Conservation (phyloP, 1,140 invertebrate species). For the Mercenaria mercenaria region DNA sequence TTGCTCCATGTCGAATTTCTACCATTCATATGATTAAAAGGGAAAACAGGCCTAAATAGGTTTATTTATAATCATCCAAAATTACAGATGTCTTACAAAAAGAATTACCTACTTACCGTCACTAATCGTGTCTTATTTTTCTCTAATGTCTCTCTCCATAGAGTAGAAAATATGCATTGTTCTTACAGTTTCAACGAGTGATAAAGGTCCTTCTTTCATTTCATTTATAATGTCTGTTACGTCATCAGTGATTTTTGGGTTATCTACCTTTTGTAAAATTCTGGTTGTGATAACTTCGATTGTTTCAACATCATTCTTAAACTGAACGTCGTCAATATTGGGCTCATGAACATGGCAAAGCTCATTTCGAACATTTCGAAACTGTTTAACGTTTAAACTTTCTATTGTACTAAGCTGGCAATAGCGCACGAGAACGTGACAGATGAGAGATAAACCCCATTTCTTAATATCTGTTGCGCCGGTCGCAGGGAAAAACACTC, state of each 20-base stretch:
- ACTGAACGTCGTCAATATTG: neutral
- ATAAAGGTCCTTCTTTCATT: neutral
- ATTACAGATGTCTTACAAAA: too few relatives aligned
- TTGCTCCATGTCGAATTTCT: too few relatives aligned
- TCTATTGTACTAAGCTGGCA: neutral
- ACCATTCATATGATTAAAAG: too few relatives aligned
- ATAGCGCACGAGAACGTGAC: neutral
- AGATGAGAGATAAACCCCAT: neutral
- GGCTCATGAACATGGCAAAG: neutral
- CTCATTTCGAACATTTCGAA: neutral
- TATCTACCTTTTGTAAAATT: neutral
- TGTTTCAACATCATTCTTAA: neutral
- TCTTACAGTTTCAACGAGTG: neutral
- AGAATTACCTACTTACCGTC: too few relatives aligned
- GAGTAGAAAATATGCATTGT: neutral
- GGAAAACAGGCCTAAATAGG: too few relatives aligned
- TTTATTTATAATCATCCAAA: too few relatives aligned
- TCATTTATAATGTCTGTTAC: neutral
- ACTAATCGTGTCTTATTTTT: neutral
- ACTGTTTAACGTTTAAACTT: neutral
- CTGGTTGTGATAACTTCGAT: neutral
- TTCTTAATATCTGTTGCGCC: neutral
- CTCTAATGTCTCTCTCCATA: neutral
- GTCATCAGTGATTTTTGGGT: neutral
- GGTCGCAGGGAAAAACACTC: neutral